Conservation (phyloP, 2,113 vertebrate genomes). For the Bubalus kerabau region DNA sequence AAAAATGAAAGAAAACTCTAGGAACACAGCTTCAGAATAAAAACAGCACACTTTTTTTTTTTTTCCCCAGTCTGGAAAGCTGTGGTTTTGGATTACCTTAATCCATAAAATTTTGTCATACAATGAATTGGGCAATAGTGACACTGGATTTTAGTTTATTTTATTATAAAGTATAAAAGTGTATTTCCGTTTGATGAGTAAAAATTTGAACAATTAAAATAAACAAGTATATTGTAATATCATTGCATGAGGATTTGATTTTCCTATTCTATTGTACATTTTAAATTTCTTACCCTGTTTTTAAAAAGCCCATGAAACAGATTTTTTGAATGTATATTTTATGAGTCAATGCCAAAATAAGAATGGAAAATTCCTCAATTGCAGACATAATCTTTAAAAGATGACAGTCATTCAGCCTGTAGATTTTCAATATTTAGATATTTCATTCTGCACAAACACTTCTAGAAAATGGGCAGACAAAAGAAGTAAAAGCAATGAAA, state of each 20-base stretch:
- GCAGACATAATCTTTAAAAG: constrained; percentile 55
- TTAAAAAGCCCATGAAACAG: constrained; percentile 53
- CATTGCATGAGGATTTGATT: constrained; percentile 49
- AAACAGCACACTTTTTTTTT: background rate
- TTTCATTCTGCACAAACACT: background rate
- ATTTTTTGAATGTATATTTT: constrained; percentile 63
- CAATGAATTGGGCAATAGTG: constrained; percentile 59
- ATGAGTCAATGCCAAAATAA: constrained; percentile 54
- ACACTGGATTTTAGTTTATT: constrained; percentile 54
- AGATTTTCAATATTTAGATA: background rate
- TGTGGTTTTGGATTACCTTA: background rate
- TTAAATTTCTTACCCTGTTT: constrained; percentile 35
- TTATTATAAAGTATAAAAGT: constrained; percentile 64
- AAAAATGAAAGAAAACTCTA: constrained; percentile 10
- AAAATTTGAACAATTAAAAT: constrained; percentile 64
- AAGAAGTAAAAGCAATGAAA: constrained; percentile 38
- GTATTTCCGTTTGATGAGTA: constrained; percentile 68
- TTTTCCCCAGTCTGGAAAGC: background rate
- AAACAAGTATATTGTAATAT: constrained; percentile 40
- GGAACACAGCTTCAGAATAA: background rate
- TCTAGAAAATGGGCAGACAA: background rate
- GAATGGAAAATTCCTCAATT: constrained; percentile 53
- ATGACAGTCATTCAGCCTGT: constrained; percentile 34
- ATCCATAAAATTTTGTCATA: constrained; percentile 54
- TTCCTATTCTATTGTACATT: constrained; percentile 38